Evolutionary conservation across 2,888 invertebrate genomes (phyloP), one percentile per base, ranked within the genome.

Genomic region (Alcis repandata): DNA sequence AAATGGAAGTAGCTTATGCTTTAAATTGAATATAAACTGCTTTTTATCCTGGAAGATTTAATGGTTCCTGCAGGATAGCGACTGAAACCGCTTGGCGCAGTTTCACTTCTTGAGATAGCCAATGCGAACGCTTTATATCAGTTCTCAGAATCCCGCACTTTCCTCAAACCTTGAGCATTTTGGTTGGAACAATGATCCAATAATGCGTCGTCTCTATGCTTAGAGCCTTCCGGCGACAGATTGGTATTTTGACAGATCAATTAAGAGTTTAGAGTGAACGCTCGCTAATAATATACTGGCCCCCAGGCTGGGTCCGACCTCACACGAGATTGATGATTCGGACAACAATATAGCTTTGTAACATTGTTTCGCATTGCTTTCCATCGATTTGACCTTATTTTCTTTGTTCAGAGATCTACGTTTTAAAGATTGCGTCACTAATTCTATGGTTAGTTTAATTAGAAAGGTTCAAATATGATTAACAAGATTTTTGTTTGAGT

Each of bases 241-340:
- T 86, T 80, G 79, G 71, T 75, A 74, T 85, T 89, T 85, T 85
- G 89, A 89, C 89, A 89, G 84, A 77, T 78, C 80, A 85, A 88
- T 89, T 85, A 87, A 78, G 71, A 75, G 67, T 68, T 71, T 72
- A 69, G 71, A 76, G 70, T 58, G 69, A 70, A 75, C 64, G 69
- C 63, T 63, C 61, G 79, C 77, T 72, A 82, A 78, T 76, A 79
- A 75, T 62, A 65, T 40, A 52, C 19, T 32, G n/a, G 71, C 72
- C 82, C 69, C 69, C 62, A 52, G 75, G 79, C 74, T 46, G 11
- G 52, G 40, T 49, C 46, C 22, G 59, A 51, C 59, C 48, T 62
- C 45, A 19, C 53, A 46, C 10, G 58, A 72, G 63, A 76, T 71
- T 72, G 67, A 74, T 71, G 69, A 64, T 67, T 67, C 56, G 36